phyloP scores from a whole-genome alignment of 2,113 vertebrate genomes.

The Notothenia rossii region DNA sequence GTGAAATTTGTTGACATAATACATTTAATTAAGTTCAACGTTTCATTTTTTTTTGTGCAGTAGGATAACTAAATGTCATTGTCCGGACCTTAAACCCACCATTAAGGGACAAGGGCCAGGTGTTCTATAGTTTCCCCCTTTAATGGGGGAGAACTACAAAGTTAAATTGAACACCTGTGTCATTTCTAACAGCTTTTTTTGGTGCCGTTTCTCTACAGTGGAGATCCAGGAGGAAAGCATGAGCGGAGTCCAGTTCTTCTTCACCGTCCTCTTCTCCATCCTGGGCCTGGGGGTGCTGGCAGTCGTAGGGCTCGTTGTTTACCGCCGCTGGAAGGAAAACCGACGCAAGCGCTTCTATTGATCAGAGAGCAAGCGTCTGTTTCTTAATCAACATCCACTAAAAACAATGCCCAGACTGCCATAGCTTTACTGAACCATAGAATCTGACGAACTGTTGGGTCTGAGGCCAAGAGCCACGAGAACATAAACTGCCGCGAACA shows the following conservation, averaged over 20 bases:
- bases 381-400: conserved; percentile 16
- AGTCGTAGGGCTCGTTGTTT: conserved; percentile 87
- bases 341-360: conserved; percentile 97
- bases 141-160: not conserved
- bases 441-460: not conserved
- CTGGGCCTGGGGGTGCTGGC: conserved; percentile 88
- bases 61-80: not conserved
- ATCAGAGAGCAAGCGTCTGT: conserved; percentile 54
- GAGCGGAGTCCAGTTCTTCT: conserved; percentile 89
- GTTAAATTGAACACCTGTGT: not conserved
- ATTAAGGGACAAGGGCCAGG: too few relatives aligned
- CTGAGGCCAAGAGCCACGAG: conserved; percentile 15
- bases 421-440: conserved; percentile 37
- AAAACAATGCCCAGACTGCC: conserved; percentile 27
- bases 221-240: conserved; percentile 84
- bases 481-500: conserved; percentile 7
- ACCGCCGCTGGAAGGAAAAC: conserved; percentile 94
- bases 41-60: too few relatives aligned
- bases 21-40: too few relatives aligned
- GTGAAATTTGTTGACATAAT: too few relatives aligned
- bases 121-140: too few relatives aligned
- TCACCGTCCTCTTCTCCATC: conserved; percentile 91
- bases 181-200: not conserved
- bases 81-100: not conserved
- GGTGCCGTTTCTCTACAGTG: conserved; percentile 71